These are phyloP conservation scores for Trichopoda pennipes DNA, from an alignment of 2,888 invertebrate genomes.

Conservation along the genomic window DNA sequence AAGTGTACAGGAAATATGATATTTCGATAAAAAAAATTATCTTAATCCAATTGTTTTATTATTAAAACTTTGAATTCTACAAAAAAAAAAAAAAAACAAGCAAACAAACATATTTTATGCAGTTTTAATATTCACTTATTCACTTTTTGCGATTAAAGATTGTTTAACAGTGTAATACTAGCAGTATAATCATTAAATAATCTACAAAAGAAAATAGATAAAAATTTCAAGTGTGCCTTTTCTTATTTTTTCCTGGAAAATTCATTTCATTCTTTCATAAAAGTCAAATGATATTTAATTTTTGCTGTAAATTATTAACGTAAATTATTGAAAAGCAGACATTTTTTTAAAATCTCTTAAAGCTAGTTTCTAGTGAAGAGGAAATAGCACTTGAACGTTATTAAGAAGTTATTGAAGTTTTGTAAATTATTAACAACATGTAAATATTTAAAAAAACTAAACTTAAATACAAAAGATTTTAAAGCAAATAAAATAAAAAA, in stretches of 20 bases:
- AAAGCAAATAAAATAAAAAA: constrained; percentile 27
- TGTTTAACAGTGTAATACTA: too few relatives aligned
- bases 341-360: constrained; percentile 54
- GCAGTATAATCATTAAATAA: too few relatives aligned
- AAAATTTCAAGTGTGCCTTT: constrained; percentile 55
- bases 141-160: too few relatives aligned
- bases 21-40: too few relatives aligned
- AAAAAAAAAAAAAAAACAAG: too few relatives aligned
- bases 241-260: constrained; percentile 63
- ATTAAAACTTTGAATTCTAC: too few relatives aligned
- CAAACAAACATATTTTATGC: too few relatives aligned
- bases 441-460: constrained; percentile 59
- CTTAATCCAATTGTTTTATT: too few relatives aligned
- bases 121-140: too few relatives aligned
- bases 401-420: constrained; percentile 57
- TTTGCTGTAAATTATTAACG: not conserved
- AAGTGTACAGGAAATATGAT: too few relatives aligned
- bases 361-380: constrained; percentile 62
- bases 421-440: constrained; percentile 55
- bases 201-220: constrained; percentile 1
- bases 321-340: constrained; percentile 31
- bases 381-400: constrained; percentile 59
- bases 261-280: constrained; percentile 64
- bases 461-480: constrained; percentile 61
- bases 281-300: not conserved